A percentile compares a stretch with the other conserved stretches of the same genome.
Evolutionary conservation across 2,888 invertebrate species (phyloP).

Genomic region (Amblyteles armatorius): DNA sequence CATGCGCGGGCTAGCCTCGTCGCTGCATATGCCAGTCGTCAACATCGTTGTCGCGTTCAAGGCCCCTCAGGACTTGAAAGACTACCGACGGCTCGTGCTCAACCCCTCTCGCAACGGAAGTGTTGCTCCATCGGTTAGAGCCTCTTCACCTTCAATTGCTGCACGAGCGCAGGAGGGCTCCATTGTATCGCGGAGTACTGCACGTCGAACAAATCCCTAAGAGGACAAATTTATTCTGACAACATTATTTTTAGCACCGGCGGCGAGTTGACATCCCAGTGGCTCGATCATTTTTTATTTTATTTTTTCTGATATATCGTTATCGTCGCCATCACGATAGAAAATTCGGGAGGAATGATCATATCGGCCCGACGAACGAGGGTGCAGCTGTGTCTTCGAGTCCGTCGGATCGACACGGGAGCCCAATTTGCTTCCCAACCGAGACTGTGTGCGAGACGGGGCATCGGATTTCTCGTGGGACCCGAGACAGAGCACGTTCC

Average conservation of each 20-base stretch:
- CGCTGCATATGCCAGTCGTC: constrained; percentile 29
- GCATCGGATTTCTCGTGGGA: constrained; percentile 57
- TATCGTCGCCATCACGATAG: neutral
- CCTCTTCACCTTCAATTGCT: constrained; percentile 36
- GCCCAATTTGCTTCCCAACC: constrained; percentile 45
- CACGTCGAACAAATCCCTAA: neutral
- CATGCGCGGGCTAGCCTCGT: constrained; percentile 3
- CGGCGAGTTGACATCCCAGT: neutral
- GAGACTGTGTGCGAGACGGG: constrained; percentile 8
- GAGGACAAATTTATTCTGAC: neutral
- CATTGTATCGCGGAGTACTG: neutral
- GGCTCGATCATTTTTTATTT: too few relatives aligned
- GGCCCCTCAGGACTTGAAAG: constrained; percentile 62
- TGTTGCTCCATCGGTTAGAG: constrained; percentile 62
- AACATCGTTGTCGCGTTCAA: constrained; percentile 52
- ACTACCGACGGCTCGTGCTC: constrained; percentile 46
- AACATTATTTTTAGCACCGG: neutral
- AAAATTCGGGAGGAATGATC: constrained; percentile 36
- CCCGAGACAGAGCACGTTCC: constrained; percentile 32
- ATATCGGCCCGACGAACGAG: constrained; percentile 10
- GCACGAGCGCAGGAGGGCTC: constrained; percentile 1
- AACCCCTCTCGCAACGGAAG: constrained; percentile 59
- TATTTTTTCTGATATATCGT: neutral
- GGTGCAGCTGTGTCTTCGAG: neutral
- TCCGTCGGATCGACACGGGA: constrained; percentile 33